Base-by-base conservation (phyloP, 2,888 invertebrate genomes). In the Formica aserva region DNA sequence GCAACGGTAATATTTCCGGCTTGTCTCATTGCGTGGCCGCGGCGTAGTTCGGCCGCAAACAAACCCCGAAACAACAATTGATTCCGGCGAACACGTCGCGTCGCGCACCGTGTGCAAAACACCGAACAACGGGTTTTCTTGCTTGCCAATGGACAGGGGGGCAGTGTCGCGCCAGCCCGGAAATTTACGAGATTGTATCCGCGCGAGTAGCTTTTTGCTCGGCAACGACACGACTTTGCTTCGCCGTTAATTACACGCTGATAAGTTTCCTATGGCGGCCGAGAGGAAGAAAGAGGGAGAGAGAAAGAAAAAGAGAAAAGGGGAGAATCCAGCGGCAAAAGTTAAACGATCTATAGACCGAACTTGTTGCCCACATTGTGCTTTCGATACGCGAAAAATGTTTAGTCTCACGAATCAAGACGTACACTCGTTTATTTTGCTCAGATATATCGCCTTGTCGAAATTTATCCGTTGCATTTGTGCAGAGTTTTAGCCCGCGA, bases 181-280 rank as follows among this genome's bases (percentile, higher is more conserved):
- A 90, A 92, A 93, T 93, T 93, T 92, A 93, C 92, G 93, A 90
- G 92, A 93, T 92, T 91, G 92, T 91, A 93, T 92, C 87, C 89
- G 87, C 67, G 87, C 86, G 84, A 86, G 74, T 71, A 75, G 72
- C 88, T 92, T 93, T 92, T 93, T 92, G 92, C 87, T 48, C 22
- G 74, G 57, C 81, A 83, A 86, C 88, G 82, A 89, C 89, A 88
- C 86, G 88, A 89, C 87, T 88, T 90, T 86, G 83, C 85, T 84
- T 86, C 88, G 88, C 83, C 91, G 91, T 93, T 93, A 93, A 93
- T 93, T 93, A 92, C 90, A 82, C 86, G 81, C 89, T 89, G 91
- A 91, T 91, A 92, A 91, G 91, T 92, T 83, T 82, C 83, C 84
- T 45, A 38, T 22, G 83, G 72, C 74, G 78, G 48, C 80, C 38